These are phyloP conservation scores for Parelbella ahira DNA, from an alignment of 2,888 invertebrate genomes.

Conservation along the genomic window DNA sequence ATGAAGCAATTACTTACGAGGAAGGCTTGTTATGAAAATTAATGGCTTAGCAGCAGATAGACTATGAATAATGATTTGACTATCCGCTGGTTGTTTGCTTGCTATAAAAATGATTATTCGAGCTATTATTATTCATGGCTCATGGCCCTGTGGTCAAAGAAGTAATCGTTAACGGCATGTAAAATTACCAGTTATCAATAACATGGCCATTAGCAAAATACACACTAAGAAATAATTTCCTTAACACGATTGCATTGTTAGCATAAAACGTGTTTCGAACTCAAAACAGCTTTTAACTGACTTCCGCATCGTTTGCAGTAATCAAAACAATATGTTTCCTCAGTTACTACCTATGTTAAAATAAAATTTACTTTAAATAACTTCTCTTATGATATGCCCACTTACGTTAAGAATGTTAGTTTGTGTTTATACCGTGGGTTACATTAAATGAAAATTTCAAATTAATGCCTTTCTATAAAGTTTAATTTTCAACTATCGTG, in stretches of 20 bases:
- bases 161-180: conserved; percentile 21
- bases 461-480: no score
- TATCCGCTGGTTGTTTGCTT: conserved; percentile 14
- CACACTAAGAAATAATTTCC: conserved; percentile 19
- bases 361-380: no score
- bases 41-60: conserved; percentile 18
- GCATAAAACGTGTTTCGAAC: conserved; percentile 15
- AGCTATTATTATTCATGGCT: conserved; percentile 19
- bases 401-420: no score
- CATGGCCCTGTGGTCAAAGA: conserved; percentile 7
- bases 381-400: no score
- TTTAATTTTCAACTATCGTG: no score
- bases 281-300: conserved; percentile 16
- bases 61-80: conserved; percentile 24
- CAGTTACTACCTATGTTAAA: no score
- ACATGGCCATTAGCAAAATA: conserved; percentile 23
- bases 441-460: no score
- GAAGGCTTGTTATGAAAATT: conserved; percentile 25
- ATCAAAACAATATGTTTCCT: conserved; percentile 14
- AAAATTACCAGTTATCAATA: conserved; percentile 21
- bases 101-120: conserved; percentile 12
- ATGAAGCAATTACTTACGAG: conserved; percentile 10
- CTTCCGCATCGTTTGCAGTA: conserved; percentile 14
- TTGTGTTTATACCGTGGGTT: no score
- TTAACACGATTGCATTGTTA: conserved; percentile 20